Evolutionary conservation across 2,113 vertebrate species (phyloP), one percentile per base, ranked within the genome.

Genomic region (Pogona vitticeps): DNA sequence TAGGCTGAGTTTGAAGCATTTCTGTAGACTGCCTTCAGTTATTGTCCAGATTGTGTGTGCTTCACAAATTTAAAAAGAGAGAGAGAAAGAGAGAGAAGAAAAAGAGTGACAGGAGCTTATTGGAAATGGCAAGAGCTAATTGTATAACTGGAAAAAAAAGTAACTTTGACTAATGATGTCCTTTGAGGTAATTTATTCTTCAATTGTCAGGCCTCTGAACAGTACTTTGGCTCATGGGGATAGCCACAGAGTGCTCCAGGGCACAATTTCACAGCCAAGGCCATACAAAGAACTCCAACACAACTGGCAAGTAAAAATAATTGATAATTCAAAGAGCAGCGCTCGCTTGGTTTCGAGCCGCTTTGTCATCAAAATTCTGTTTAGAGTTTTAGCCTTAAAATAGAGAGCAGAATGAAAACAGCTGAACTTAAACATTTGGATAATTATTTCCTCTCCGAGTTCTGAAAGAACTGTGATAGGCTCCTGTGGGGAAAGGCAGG

Each of bases 391-490:
- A 81, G 76, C 78, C 67, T 67, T 85, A 83, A 92, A 94, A 94
- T 89, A 94, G 91, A 88, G 87, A 88, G 91, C 85, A 93, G 92
- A 95, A 95, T 95, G 95, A 96, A 92, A 91, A 94, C 83, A 93
- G 86, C 92, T 90, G 95, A 86, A 88, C 90, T 94, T 52, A 70
- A 85, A 85, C 65, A 85, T 78, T 67, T 77, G 76, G 88, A 94
- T 86, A 91, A 93, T 92, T 94, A 90, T 81, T 86, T 90, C 58
- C n/a, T 46, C 75, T 68, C 75, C 15, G 28, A 88, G 42, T 70
- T 78, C 58, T 85, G 84, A 85, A 85, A 52, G 63, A 33, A 68
- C 40, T 6, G 15, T 40, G 46, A 28, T 10, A 31, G n/a, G 58
- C 71, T 93, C 86, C 86, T 89, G 83, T 84, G 80, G 73, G 78